Conservation (phyloP, 35 echinoderm and acorn worm species). For the Diadema setosum region DNA sequence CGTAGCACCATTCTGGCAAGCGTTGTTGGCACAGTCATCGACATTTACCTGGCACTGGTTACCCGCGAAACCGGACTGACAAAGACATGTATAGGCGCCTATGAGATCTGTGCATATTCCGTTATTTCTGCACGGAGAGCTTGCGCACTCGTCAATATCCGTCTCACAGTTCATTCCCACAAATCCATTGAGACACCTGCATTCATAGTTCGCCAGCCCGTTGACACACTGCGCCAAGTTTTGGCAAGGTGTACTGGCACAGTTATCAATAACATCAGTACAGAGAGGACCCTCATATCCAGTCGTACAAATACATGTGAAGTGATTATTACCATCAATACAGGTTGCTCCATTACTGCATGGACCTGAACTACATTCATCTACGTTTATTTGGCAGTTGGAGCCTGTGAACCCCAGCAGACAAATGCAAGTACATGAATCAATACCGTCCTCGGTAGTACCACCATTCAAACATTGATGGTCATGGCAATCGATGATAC, state of each 20-base stretch:
- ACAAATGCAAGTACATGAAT: background rate
- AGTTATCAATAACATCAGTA: constrained; percentile 3
- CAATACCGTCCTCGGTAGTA: background rate
- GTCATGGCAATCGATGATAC: constrained; percentile 16
- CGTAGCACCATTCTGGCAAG: constrained; percentile 20
- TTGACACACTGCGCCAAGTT: constrained; percentile 39
- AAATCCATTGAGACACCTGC: constrained; percentile 24
- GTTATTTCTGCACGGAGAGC: background rate
- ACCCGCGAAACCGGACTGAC: constrained; percentile 25
- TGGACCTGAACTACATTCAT: constrained; percentile 39
- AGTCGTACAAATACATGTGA: constrained; percentile 38
- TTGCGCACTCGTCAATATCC: constrained; percentile 24
- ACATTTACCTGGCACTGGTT: constrained; percentile 1
- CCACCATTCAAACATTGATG: constrained; percentile 11
- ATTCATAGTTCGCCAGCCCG: background rate
- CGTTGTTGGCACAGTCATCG: constrained; percentile 13
- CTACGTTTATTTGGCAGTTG: constrained; percentile 38
- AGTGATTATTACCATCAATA: constrained; percentile 17
- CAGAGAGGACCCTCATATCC: background rate
- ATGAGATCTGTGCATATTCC: constrained; percentile 4
- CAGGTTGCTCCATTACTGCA: constrained; percentile 63
- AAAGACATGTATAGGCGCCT: background rate
- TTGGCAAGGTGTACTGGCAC: constrained; percentile 10
- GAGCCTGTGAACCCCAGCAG: constrained; percentile 1
- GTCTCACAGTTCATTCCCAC: constrained; percentile 19